Evolutionary conservation across 2,888 invertebrate genomes (phyloP), one percentile per base, ranked within the genome.

Genomic region (Archips xylosteana): DNA sequence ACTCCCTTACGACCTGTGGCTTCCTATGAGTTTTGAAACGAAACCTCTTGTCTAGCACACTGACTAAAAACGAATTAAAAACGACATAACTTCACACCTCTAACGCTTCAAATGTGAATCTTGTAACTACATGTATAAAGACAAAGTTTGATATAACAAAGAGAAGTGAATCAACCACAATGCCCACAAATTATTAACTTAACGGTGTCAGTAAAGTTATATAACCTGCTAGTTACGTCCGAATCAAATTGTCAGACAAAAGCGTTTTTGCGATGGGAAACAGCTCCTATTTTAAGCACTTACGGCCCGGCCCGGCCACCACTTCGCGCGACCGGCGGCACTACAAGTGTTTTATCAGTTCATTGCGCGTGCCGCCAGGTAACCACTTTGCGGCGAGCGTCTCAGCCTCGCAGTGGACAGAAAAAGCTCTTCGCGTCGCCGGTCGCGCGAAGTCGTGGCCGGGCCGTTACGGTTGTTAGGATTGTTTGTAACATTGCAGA

Each of bases 161-260:
- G 12, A 57, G 3, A 23, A 23, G 9, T 5, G 0, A 42, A 5
- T 13, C 60, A 6, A 2, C 3, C 8, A 47, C 6, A 23, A 23
- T 62, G 32, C 54, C 23, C 13, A 9, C 47, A 32, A 0, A 63
- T 32, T 32, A 47, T 63, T 32, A 47, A 32, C 47, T 6, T 47
- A 47, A 63, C 32, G 47, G 47, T 63, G 61, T 13, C 69, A 64
- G 61, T 23, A 61, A 64, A 39, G 45, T 67, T 67, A 62, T 47
- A 51, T 63, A 72, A 72, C 36, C 8, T 9, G 57, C 62, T 67
- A 13, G 57, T 67, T 67, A 57, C 67, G 57, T 72, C 39, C 67
- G 61, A 32, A 62, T 67, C 72, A 10, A 67, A 72, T 72, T 13
- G 54, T 34, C 13, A 61, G 61, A 67, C 66, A 66, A 57, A 54